Evolutionary conservation across 1,140 invertebrate genomes (phyloP).

Genomic region (Drosophila kikkawai): DNA sequence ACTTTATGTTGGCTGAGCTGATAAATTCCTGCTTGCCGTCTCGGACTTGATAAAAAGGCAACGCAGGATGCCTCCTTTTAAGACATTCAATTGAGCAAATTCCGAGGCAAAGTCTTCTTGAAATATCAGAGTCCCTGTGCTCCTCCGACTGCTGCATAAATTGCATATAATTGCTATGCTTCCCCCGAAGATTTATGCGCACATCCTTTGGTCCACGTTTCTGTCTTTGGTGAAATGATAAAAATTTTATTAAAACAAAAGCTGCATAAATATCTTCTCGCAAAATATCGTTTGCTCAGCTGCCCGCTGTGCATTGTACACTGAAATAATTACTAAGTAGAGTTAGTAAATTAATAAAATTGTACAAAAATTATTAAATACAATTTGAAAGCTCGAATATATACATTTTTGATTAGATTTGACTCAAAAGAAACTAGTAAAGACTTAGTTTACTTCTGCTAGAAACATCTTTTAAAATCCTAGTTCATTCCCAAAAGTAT

Average conservation of each 20-base stretch:
- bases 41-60: conserved; percentile 77
- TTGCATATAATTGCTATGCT: conserved; percentile 79
- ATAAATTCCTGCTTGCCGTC: conserved; percentile 74
- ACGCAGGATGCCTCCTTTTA: conserved; percentile 44
- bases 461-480: not conserved
- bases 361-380: not conserved
- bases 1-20: conserved; percentile 80
- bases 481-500: not conserved
- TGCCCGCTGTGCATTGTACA: conserved; percentile 58
- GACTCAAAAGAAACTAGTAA: not conserved
- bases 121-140: conserved; percentile 25
- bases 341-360: not conserved
- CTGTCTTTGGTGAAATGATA: conserved; percentile 67
- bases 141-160: conserved; percentile 63
- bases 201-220: conserved; percentile 46
- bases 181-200: conserved; percentile 65
- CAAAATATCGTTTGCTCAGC: conserved; percentile 50
- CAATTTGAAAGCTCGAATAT: not conserved
- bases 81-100: conserved; percentile 80
- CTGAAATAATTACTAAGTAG: not conserved
- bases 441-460: not conserved
- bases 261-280: conserved; percentile 70
- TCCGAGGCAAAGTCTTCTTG: conserved; percentile 57
- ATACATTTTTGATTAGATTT: not conserved
- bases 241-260: conserved; percentile 83